These are phyloP conservation scores for Cnemophilus loriae DNA, from an alignment of 2,113 vertebrate genomes.

Conservation along the genomic window DNA sequence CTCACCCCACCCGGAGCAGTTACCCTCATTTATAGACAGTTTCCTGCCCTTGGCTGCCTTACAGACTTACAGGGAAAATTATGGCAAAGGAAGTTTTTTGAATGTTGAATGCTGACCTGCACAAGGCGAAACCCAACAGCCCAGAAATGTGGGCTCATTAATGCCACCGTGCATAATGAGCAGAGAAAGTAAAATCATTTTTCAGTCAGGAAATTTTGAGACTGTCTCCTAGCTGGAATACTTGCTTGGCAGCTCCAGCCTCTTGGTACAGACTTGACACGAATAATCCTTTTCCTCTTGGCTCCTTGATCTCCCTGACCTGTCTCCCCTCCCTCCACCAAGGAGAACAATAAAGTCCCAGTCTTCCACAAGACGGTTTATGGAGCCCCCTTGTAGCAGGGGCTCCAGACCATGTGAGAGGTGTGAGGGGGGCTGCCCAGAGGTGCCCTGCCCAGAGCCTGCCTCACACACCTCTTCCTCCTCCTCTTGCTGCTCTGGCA, in stretches of 20 bases:
- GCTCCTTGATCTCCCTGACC: not conserved
- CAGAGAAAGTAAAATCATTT: not conserved
- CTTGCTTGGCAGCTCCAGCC: not conserved
- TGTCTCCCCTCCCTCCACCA: not conserved
- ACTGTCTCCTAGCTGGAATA: not conserved
- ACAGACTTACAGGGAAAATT: not conserved
- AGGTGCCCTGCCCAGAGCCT: not conserved
- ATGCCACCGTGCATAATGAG: not conserved
- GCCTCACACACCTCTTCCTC: not conserved
- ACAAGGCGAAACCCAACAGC: not conserved
- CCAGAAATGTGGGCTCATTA: not conserved
- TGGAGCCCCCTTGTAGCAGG: not conserved
- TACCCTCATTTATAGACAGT: not conserved
- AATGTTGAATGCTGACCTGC: not conserved
- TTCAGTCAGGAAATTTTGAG: not conserved
- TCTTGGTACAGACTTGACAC: not conserved
- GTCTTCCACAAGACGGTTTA: not conserved
- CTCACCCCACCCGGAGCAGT: not conserved
- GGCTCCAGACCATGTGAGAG: not conserved
- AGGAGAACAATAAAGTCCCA: not conserved
- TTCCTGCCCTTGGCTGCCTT: not conserved
- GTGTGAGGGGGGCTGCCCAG: accelerated
- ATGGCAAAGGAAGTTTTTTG: not conserved
- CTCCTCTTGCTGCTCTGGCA: not conserved
- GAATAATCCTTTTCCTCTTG: not conserved